phyloP scores from a whole-genome alignment of 2,113 vertebrate species.

The Centropristis striata region DNA sequence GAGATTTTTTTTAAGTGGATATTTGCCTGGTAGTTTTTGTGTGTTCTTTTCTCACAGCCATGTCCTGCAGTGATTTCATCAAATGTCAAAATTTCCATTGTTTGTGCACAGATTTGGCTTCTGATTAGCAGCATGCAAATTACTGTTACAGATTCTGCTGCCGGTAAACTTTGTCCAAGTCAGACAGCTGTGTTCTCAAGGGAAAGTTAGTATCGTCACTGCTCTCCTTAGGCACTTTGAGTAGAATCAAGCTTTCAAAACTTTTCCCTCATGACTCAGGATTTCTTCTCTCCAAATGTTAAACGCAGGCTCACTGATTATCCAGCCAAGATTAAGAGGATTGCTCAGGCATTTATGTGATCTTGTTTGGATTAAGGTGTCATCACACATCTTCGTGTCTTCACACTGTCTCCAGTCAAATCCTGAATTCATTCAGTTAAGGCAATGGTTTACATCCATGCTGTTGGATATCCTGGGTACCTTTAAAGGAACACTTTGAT shows the following conservation, averaged over 20 bases:
- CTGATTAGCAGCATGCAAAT: slow-evolving; percentile 51
- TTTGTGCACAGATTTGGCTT: slow-evolving; percentile 20
- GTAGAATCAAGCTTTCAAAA: slow-evolving; percentile 43
- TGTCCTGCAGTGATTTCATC: slow-evolving; percentile 16
- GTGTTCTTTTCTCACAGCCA: slow-evolving; percentile 19
- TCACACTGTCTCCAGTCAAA: background rate
- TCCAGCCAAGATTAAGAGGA: slow-evolving; percentile 9
- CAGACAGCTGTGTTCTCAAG: slow-evolving; percentile 71
- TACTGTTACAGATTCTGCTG: slow-evolving; percentile 25
- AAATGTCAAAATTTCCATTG: slow-evolving; percentile 14
- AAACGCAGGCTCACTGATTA: background rate
- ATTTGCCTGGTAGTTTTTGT: slow-evolving; percentile 10
- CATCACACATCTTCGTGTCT: background rate
- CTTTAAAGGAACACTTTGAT: background rate
- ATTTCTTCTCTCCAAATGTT: slow-evolving; percentile 31
- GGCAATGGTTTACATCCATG: background rate
- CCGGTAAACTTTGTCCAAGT: slow-evolving; percentile 39
- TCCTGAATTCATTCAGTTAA: background rate
- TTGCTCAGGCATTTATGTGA: slow-evolving; percentile 1
- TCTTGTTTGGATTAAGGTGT: background rate
- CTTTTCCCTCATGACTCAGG: slow-evolving; percentile 44
- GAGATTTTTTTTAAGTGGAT: slow-evolving; percentile 1
- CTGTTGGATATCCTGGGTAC: background rate
- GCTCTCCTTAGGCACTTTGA: slow-evolving; percentile 48
- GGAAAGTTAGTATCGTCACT: slow-evolving; percentile 37